Percentiles rank a stretch among this genome's conserved stretches.
Evolutionary conservation across 2,888 invertebrate species (phyloP).

Genomic region (Helleia helle): DNA sequence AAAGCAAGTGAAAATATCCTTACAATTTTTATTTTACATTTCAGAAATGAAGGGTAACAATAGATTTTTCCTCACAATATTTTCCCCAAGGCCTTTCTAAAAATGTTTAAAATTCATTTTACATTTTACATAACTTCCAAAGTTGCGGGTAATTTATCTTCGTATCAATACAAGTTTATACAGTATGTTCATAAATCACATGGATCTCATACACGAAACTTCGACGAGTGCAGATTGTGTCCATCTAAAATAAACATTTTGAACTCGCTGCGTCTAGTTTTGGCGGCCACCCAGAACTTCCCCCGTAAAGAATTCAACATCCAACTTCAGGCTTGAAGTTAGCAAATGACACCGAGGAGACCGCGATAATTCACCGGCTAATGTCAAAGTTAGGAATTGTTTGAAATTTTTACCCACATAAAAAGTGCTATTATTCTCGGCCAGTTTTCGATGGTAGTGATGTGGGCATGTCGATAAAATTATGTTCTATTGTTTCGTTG

Average conservation of each 20-base stretch:
- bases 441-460: conserved; percentile 35
- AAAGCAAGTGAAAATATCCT: no score
- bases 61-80: no score
- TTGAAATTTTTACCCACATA: conserved; percentile 56
- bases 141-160: not conserved
- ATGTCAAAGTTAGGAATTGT: conserved; percentile 65
- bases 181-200: not conserved
- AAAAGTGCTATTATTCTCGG: conserved; percentile 50
- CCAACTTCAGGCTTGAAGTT: conserved; percentile 54
- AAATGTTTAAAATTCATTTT: no score
- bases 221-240: conserved; percentile 4
- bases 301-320: conserved; percentile 37
- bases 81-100: no score
- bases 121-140: no score
- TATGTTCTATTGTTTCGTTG: no score
- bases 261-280: conserved; percentile 26
- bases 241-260: conserved; percentile 27
- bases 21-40: no score
- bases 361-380: conserved; percentile 66
- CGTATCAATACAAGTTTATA: not conserved
- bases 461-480: conserved; percentile 22
- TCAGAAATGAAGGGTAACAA: no score
- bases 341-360: conserved; percentile 66
- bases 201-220: not conserved
- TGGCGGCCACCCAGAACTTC: conserved; percentile 34